Evolutionary conservation across 30 jellyfish, hydroid and myxozoan genomes (phyloP).

Genomic region (Aurelia aurita): DNA sequence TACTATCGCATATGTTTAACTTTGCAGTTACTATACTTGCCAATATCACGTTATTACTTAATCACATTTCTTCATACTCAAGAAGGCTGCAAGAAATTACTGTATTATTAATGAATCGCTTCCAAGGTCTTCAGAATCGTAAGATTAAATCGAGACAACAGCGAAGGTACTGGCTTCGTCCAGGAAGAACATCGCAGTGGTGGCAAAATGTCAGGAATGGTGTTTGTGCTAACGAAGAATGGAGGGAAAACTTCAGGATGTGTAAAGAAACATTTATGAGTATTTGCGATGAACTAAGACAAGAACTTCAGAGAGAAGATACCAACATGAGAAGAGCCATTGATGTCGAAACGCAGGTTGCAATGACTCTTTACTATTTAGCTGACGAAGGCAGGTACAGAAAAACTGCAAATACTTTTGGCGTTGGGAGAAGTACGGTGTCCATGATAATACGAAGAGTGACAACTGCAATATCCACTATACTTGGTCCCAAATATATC

Average conservation of each 20-base stretch:
- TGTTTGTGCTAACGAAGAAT: too few species aligned
- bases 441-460: background rate
- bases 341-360: conserved; percentile 13
- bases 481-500: too few species aligned
- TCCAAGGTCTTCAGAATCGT: background rate
- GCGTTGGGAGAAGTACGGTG: background rate
- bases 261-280: too few species aligned
- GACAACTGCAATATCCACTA: background rate
- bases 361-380: conserved; percentile 10
- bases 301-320: background rate
- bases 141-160: background rate
- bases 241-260: too few species aligned
- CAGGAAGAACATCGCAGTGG: conserved; percentile 2
- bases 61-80: background rate
- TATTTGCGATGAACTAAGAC: too few species aligned
- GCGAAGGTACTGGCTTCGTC: conserved; percentile 2
- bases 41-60: background rate
- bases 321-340: background rate
- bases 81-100: conserved; percentile 1
- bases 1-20: too few species aligned
- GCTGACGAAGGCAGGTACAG: conserved; percentile 17
- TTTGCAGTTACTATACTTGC: background rate
- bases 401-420: conserved; percentile 10
- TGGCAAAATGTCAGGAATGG: background rate
- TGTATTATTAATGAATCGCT: background rate